These are phyloP conservation scores for Phyllostomus discolor DNA, from an alignment of 2,113 vertebrate species.

Conservation along the genomic window DNA sequence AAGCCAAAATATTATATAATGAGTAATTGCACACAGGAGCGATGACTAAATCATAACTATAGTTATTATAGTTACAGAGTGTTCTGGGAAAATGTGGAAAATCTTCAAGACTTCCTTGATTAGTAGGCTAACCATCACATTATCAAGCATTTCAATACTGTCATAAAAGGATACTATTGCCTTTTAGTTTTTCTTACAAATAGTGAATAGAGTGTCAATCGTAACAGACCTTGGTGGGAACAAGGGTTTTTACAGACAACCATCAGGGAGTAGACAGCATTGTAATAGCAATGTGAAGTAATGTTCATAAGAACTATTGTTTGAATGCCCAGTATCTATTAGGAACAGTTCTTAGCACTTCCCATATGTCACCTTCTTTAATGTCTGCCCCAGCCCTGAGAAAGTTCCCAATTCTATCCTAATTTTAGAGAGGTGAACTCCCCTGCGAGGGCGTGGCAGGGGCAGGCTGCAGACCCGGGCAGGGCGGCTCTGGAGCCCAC, in stretches of 20 bases:
- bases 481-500: no score
- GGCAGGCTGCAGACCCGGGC: not conserved
- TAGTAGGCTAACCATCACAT: not conserved
- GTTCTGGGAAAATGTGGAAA: not conserved
- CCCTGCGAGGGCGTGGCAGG: accelerated
- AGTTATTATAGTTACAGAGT: not conserved
- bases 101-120: not conserved
- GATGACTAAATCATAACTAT: not conserved
- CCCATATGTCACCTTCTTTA: not conserved
- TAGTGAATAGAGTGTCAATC: not conserved
- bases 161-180: not conserved
- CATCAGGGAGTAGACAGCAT: not conserved
- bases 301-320: not conserved
- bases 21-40: not conserved
- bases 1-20: not conserved
- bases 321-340: not conserved
- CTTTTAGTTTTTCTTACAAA: not conserved
- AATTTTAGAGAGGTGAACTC: not conserved
- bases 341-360: not conserved
- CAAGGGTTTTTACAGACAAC: not conserved
- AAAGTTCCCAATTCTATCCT: not conserved
- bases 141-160: not conserved
- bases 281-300: not conserved
- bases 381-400: not conserved
- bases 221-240: not conserved